Conservation (phyloP, 1,140 invertebrate species). For the Polypedilum vanderplanki region DNA sequence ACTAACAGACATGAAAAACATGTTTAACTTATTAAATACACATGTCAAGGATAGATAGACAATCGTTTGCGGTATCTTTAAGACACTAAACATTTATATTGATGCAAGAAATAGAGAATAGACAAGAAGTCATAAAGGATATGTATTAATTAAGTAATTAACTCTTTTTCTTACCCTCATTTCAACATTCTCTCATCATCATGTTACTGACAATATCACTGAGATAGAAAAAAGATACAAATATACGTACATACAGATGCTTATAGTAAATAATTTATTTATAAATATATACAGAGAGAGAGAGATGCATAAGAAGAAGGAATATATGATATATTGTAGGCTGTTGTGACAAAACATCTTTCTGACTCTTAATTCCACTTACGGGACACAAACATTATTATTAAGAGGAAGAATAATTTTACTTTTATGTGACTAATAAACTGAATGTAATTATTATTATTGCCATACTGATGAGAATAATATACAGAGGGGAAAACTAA, state of each 20-base stretch:
- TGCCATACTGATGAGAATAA: neutral
- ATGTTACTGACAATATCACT: neutral
- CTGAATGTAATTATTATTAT: neutral
- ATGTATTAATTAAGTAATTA: conserved; percentile 26
- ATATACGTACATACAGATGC: neutral
- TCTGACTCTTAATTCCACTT: neutral
- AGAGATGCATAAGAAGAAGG: too few relatives aligned
- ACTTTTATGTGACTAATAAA: conserved; percentile 14
- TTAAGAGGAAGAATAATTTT: conserved; percentile 10
- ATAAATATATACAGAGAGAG: neutral
- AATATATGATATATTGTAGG: neutral
- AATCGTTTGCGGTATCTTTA: too few relatives aligned
- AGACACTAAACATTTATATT: too few relatives aligned
- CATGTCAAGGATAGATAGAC: too few relatives aligned
- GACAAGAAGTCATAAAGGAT: neutral
- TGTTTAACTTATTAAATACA: too few relatives aligned
- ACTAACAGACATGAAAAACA: too few relatives aligned
- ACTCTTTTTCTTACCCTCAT: conserved; percentile 7
- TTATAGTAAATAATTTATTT: conserved; percentile 9
- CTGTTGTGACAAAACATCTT: neutral
- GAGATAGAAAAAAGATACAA: neutral
- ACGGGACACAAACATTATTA: neutral
- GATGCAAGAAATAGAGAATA: neutral
- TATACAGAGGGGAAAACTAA: neutral
- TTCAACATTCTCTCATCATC: neutral